These are phyloP conservation scores for Phoxinus phoxinus DNA, from an alignment of 2,113 vertebrate species.

Conservation along the genomic window DNA sequence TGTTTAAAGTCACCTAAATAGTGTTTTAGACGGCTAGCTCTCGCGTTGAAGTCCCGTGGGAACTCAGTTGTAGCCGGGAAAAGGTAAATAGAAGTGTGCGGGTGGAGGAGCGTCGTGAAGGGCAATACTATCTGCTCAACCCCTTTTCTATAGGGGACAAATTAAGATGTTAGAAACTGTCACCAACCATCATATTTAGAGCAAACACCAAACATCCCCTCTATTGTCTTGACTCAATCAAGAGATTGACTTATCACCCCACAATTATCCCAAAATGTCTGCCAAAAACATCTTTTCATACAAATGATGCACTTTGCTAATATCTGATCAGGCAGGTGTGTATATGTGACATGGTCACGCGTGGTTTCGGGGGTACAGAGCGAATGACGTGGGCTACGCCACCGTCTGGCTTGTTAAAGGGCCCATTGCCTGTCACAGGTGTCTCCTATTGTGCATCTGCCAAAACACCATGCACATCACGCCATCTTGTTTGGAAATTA, in stretches of 20 bases:
- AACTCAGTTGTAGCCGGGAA: no score
- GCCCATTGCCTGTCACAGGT: conserved; percentile 59
- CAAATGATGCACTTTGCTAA: conserved; percentile 37
- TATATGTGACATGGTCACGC: conserved; percentile 11
- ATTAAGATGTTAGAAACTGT: background rate
- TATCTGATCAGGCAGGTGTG: conserved; percentile 56
- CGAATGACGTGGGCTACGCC: conserved; percentile 35
- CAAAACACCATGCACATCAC: conserved; percentile 43
- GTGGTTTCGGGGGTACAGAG: background rate
- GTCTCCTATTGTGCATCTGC: conserved; percentile 64
- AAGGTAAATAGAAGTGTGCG: no score
- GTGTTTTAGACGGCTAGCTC: no score
- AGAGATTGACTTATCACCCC: background rate
- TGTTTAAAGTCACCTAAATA: no score
- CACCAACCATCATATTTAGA: conserved; percentile 47
- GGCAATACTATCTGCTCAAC: conserved; percentile 5
- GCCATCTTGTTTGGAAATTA: conserved; percentile 50
- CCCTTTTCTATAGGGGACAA: conserved; percentile 39
- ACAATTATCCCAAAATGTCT: background rate
- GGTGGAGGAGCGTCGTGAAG: no score
- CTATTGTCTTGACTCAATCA: background rate
- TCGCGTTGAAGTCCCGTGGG: no score
- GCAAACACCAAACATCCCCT: conserved; percentile 48
- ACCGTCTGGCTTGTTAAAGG: conserved; percentile 52
- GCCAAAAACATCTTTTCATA: background rate